A percentile compares a stretch with the other conserved stretches of the same genome.
Evolutionary conservation across 1,140 invertebrate species (phyloP).

Genomic region (Zelostemma sp.): DNA sequence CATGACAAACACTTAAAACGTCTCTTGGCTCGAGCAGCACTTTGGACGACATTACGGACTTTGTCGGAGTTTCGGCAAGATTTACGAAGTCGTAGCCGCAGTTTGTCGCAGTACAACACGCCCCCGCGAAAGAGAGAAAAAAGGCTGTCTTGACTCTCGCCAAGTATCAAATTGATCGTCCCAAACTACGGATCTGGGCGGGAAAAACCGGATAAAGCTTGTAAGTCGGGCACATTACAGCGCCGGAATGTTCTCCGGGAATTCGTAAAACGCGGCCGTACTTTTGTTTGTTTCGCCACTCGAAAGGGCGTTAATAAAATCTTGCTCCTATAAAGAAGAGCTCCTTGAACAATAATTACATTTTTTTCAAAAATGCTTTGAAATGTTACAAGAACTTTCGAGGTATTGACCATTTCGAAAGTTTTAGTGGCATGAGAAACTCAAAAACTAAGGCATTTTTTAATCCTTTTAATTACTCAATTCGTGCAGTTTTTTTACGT

Average conservation of each 20-base stretch:
- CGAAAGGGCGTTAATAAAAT: no score
- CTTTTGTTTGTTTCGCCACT: no score
- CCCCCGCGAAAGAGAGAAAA: slow-evolving; percentile 13
- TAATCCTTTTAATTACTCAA: no score
- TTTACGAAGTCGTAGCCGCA: slow-evolving; percentile 47
- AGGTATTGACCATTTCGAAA: no score
- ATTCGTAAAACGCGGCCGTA: background rate
- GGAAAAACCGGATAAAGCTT: background rate
- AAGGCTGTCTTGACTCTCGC: background rate
- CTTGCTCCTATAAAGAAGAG: no score
- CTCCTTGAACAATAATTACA: no score
- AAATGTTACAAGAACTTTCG: no score
- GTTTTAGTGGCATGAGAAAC: no score
- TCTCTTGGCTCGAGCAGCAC: slow-evolving; percentile 33
- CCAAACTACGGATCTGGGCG: background rate
- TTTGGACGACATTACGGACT: slow-evolving; percentile 14
- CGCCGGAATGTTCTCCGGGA: background rate
- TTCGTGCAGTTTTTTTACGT: no score
- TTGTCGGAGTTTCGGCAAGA: slow-evolving; percentile 34
- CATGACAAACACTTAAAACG: slow-evolving; percentile 33
- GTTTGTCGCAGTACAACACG: slow-evolving; percentile 43
- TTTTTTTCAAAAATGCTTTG: no score
- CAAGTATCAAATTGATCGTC: slow-evolving; percentile 12
- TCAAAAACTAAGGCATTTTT: no score
- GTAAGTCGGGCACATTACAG: background rate